A percentile compares a stretch with the other conserved stretches of the same genome.
Conservation (phyloP, 1,140 invertebrate genomes). For the Heliconius hewitsoni region DNA sequence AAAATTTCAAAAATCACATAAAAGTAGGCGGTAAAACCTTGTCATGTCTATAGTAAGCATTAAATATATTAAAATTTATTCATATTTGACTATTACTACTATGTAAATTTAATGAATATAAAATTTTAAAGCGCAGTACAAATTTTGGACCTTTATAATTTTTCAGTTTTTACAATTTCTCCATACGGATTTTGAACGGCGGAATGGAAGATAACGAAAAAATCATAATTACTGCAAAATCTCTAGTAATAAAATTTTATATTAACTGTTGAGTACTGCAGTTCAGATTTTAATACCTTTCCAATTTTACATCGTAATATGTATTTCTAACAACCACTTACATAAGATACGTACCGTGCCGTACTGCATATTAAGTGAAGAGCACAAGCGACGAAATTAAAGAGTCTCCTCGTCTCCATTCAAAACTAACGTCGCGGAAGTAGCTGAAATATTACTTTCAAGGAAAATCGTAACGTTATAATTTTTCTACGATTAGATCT, state of each 20-base stretch:
- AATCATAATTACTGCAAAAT: background rate
- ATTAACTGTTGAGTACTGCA: background rate
- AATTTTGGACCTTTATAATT: no score
- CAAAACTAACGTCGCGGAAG: background rate
- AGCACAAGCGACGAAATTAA: conserved; percentile 10
- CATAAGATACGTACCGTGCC: background rate
- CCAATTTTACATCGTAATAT: conserved; percentile 1
- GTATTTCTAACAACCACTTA: conserved; percentile 3
- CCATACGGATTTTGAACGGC: no score
- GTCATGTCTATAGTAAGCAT: no score
- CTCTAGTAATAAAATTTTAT: background rate
- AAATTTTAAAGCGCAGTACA: no score
- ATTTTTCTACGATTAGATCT: no score
- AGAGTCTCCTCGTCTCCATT: background rate
- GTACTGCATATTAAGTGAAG: background rate
- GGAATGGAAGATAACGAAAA: no score
- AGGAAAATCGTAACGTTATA: background rate
- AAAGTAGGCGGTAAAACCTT: no score
- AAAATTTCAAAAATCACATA: no score
- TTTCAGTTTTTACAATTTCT: no score
- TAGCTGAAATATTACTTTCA: background rate
- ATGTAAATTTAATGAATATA: no score
- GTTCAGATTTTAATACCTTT: background rate
- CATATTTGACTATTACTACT: no score
- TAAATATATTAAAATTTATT: no score